Evolutionary conservation across 37 sponge, comb jelly and placozoan genomes (phyloP).

Genomic region (Bolinopsis microptera): DNA sequence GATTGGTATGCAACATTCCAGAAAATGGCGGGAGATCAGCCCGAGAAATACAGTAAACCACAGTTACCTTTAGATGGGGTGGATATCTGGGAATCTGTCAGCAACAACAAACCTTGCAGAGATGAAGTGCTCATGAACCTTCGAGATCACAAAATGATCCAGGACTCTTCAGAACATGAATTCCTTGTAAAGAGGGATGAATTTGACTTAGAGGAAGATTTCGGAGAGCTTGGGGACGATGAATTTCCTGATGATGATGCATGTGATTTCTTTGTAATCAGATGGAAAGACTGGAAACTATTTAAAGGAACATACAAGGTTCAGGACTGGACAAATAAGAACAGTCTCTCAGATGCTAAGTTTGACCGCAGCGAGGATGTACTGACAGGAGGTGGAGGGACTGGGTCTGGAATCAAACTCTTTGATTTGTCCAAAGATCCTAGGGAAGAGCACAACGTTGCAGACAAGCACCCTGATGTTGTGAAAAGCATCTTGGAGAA

Average conservation of each 20-base stretch:
- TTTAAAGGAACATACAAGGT: background rate
- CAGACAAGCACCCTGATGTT: background rate
- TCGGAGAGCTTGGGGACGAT: background rate
- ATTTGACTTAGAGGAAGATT: background rate
- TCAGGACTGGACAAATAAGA: conserved; percentile 30
- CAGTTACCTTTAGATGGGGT: conserved; percentile 19
- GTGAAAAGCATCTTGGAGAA: background rate
- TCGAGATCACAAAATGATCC: background rate
- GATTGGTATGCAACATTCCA: conserved; percentile 51
- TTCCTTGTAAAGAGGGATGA: background rate
- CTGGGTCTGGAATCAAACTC: background rate
- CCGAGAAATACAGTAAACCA: background rate
- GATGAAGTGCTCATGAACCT: background rate
- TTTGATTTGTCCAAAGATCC: background rate
- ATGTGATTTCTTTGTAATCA: conserved; percentile 11
- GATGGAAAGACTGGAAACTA: conserved; percentile 31
- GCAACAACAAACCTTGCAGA: background rate
- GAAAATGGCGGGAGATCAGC: conserved; percentile 18
- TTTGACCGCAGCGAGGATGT: background rate
- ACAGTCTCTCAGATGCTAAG: background rate
- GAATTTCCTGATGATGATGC: background rate
- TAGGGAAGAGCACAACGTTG: conserved; percentile 3
- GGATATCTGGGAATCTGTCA: conserved; percentile 39
- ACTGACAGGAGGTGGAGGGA: background rate
- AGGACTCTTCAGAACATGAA: background rate